phyloP scores from a whole-genome alignment of 2,888 invertebrate species.

The Campoletis raptor region DNA sequence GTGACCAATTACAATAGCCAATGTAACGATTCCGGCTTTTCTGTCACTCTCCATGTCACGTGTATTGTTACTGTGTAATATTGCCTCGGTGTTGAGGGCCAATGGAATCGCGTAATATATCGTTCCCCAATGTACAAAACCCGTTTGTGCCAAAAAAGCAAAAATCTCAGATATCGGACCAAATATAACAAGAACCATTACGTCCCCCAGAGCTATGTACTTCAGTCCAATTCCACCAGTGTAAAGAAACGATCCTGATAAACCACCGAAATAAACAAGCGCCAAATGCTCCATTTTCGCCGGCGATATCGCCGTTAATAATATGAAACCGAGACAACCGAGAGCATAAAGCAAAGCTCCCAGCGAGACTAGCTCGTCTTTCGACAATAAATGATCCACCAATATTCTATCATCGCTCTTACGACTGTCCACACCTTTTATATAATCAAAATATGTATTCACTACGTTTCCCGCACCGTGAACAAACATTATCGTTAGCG shows the following conservation, averaged over 20 bases:
- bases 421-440: conserved; percentile 95
- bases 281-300: conserved; percentile 98
- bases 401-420: conserved; percentile 97
- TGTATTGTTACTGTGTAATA: conserved; percentile 97
- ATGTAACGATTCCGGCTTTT: conserved; percentile 96
- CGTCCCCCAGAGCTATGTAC: conserved; percentile 97
- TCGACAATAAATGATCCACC: conserved; percentile 95
- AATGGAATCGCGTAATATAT: conserved; percentile 97
- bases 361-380: conserved; percentile 93
- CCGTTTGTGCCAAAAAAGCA: conserved; percentile 97
- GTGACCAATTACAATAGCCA: conserved; percentile 97
- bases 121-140: conserved; percentile 95
- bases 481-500: conserved; percentile 95
- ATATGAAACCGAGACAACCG: conserved; percentile 94
- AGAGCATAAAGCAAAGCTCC: conserved; percentile 95
- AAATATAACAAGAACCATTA: conserved; percentile 96
- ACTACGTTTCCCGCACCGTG: conserved; percentile 99
- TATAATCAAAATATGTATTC: conserved; percentile 98
- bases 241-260: conserved; percentile 98
- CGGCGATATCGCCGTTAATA: conserved; percentile 92
- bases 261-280: conserved; percentile 96
- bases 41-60: conserved; percentile 95
- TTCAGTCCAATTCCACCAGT: conserved; percentile 98
- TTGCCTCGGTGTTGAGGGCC: conserved; percentile 97
- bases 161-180: conserved; percentile 97